Evolutionary conservation across 2,797 vertebrate genomes (phyloP).

Genomic region (Sciurus carolinensis): DNA sequence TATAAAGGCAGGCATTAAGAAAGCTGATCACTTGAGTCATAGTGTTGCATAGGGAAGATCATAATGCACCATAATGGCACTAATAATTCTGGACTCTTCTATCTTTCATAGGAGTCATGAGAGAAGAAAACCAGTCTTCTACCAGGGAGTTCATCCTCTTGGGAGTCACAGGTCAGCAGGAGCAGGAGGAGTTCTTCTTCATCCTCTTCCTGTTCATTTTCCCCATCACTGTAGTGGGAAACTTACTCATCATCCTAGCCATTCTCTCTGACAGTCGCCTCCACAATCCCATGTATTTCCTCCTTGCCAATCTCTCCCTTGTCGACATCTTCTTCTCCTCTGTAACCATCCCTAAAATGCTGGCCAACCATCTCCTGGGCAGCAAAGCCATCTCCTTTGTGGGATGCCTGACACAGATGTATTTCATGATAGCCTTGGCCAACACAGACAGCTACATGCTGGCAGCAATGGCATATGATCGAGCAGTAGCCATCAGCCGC

Average conservation of each 20-base stretch:
- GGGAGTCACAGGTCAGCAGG: conserved; percentile 60
- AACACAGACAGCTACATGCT: conserved; percentile 86
- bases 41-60: neutral
- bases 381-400: conserved; percentile 76
- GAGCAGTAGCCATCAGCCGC: conserved; percentile 81
- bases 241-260: conserved; percentile 75
- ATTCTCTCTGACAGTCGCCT: neutral
- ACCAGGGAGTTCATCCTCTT: conserved; percentile 73
- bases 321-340: conserved; percentile 81
- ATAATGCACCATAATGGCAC: neutral
- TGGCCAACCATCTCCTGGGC: conserved; percentile 65
- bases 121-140: conserved; percentile 63
- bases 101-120: conserved; percentile 62
- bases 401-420: conserved; percentile 76
- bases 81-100: conserved; percentile 1
- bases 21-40: neutral
- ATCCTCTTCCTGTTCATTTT: conserved; percentile 78
- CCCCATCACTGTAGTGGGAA: conserved; percentile 74
- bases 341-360: conserved; percentile 70
- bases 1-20: neutral
- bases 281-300: conserved; percentile 81
- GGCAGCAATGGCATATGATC: conserved; percentile 85
- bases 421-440: conserved; percentile 73
- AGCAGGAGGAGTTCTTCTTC: conserved; percentile 76
- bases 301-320: conserved; percentile 77